Conservation (phyloP, 2,888 invertebrate genomes). For the Hecatera dysodea region DNA sequence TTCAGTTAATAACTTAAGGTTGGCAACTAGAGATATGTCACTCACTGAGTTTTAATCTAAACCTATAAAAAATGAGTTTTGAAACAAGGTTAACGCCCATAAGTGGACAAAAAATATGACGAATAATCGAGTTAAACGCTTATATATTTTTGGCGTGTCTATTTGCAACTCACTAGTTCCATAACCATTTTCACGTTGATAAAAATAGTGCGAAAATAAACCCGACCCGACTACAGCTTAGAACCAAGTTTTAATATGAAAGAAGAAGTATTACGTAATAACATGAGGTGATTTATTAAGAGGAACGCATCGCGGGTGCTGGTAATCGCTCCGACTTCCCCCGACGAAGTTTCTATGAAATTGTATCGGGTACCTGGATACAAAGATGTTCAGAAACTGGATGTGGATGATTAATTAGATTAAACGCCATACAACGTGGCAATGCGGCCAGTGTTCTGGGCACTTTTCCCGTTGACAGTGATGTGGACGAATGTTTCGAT, state of each 20-base stretch:
- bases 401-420: constrained; percentile 15
- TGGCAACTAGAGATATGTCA: too few relatives aligned
- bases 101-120: too few relatives aligned
- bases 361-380: constrained; percentile 71
- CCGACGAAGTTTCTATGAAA: constrained; percentile 73
- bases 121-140: too few relatives aligned
- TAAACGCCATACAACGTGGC: too few relatives aligned
- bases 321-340: constrained; percentile 68
- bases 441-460: too few relatives aligned
- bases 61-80: too few relatives aligned
- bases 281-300: constrained; percentile 74
- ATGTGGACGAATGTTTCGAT: too few relatives aligned
- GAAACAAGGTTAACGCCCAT: too few relatives aligned
- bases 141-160: background rate
- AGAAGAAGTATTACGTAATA: constrained; percentile 72
- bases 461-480: too few relatives aligned
- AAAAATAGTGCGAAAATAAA: constrained; percentile 41
- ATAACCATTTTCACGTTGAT: background rate
- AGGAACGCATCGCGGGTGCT: constrained; percentile 65
- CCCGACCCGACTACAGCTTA: constrained; percentile 12
- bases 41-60: too few relatives aligned
- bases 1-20: too few relatives aligned
- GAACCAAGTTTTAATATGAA: constrained; percentile 70
- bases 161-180: background rate
- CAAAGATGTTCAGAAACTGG: constrained; percentile 43